phyloP scores from a whole-genome alignment of 2,888 invertebrate species.

The Parnassius apollo region DNA sequence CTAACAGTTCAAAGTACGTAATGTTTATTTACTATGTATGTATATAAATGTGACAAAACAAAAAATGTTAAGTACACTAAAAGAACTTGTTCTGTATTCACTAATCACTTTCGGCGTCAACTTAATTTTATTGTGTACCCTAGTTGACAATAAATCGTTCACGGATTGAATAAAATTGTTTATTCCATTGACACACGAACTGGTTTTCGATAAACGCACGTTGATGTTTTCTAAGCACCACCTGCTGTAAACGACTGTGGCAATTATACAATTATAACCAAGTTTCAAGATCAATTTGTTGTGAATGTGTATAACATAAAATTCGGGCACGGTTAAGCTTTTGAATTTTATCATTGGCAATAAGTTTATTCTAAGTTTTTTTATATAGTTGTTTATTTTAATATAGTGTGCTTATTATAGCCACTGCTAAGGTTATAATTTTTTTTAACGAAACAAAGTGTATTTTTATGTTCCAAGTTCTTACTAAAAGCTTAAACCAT shows the following conservation, averaged over 20 bases:
- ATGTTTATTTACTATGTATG: background rate
- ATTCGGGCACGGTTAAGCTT: too few relatives aligned
- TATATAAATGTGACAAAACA: too few relatives aligned
- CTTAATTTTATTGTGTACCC: background rate
- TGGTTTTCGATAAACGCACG: slow-evolving; percentile 23
- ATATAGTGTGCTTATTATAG: too few relatives aligned
- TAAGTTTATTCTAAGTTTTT: too few relatives aligned
- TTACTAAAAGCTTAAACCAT: too few relatives aligned
- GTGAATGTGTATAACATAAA: background rate
- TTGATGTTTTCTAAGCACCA: slow-evolving; percentile 30
- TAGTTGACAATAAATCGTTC: background rate
- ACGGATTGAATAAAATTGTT: slow-evolving; percentile 11
- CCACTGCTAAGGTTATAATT: too few relatives aligned
- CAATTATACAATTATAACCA: slow-evolving; percentile 32
- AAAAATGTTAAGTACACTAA: too few relatives aligned
- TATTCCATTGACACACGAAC: slow-evolving; percentile 19
- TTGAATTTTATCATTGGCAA: too few relatives aligned
- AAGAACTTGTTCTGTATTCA: background rate
- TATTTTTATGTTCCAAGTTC: too few relatives aligned
- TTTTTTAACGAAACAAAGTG: too few relatives aligned
- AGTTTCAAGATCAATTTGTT: slow-evolving; percentile 10
- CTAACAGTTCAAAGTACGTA: background rate
- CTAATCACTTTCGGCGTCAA: background rate
- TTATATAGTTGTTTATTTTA: too few relatives aligned
- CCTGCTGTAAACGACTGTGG: slow-evolving; percentile 30